A percentile compares a stretch with the other conserved stretches of the same genome.
Conservation (phyloP, 2,888 invertebrate species). For the Noctua fimbriata region DNA sequence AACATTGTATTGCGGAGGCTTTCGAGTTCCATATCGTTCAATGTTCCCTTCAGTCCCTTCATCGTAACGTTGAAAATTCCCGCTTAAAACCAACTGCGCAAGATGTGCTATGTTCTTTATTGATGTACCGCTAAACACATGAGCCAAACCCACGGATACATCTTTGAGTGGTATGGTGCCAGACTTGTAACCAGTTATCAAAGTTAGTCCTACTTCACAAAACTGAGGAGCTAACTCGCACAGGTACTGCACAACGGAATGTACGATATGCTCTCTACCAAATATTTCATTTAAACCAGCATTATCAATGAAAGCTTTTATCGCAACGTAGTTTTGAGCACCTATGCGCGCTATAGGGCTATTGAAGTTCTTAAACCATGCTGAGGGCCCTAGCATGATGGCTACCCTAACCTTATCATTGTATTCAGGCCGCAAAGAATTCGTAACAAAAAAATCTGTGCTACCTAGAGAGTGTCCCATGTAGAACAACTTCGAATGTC, state of each 20-base stretch:
- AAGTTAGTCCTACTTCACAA: slow-evolving; percentile 90
- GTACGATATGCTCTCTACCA: slow-evolving; percentile 87
- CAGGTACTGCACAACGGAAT: slow-evolving; percentile 79
- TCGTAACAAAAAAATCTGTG: slow-evolving; percentile 90
- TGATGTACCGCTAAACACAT: slow-evolving; percentile 89
- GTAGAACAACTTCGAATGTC: slow-evolving; percentile 90
- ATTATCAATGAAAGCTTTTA: slow-evolving; percentile 75
- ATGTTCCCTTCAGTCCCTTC: slow-evolving; percentile 80
- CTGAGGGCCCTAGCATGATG: slow-evolving; percentile 84
- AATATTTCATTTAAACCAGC: slow-evolving; percentile 91
- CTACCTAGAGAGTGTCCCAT: slow-evolving; percentile 94
- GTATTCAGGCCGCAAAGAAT: slow-evolving; percentile 89
- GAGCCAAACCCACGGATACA: slow-evolving; percentile 88
- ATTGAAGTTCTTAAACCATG: slow-evolving; percentile 88
- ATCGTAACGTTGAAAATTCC: slow-evolving; percentile 82
- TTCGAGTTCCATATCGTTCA: slow-evolving; percentile 76
- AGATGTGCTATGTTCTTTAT: slow-evolving; percentile 86
- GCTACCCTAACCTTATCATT: slow-evolving; percentile 90
- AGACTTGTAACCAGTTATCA: slow-evolving; percentile 90
- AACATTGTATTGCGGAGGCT: slow-evolving; percentile 83
- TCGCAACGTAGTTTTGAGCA: slow-evolving; percentile 65
- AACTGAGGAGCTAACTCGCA: slow-evolving; percentile 85
- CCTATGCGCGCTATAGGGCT: slow-evolving; percentile 73
- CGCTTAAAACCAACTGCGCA: slow-evolving; percentile 85
- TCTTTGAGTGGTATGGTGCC: slow-evolving; percentile 88